Evolutionary conservation across 2,113 vertebrate genomes (phyloP).

Genomic region (Xenopus borealis): DNA sequence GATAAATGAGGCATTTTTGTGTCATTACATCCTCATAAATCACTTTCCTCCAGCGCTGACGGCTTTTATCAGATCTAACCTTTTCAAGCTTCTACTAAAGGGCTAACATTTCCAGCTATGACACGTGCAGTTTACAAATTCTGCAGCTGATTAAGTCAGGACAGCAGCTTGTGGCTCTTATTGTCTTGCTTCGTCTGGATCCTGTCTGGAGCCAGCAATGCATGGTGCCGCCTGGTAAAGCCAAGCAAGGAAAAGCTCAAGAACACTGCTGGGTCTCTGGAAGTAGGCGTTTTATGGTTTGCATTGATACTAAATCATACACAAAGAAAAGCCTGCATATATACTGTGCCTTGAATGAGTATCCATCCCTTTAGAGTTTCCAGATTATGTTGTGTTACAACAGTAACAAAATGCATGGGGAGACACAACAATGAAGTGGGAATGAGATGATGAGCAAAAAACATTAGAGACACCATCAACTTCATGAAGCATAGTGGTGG

Average conservation of each 20-base stretch:
- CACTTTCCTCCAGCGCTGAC: slow-evolving; percentile 91
- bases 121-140: slow-evolving; percentile 94
- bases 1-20: slow-evolving; percentile 97
- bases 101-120: slow-evolving; percentile 96
- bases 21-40: slow-evolving; percentile 97
- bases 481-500: neutral
- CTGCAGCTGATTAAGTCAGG: slow-evolving; percentile 94
- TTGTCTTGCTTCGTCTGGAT: slow-evolving; percentile 27
- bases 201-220: slow-evolving; percentile 35
- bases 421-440: neutral
- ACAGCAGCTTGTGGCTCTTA: slow-evolving; percentile 30
- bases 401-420: too few species aligned
- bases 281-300: too few species aligned
- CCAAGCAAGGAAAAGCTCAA: slow-evolving; percentile 2
- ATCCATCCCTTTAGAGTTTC: too few species aligned
- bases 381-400: too few species aligned
- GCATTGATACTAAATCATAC: too few species aligned
- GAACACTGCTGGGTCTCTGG: neutral
- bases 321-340: too few species aligned
- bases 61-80: slow-evolving; percentile 99
- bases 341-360: too few species aligned
- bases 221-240: slow-evolving; percentile 28
- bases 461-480: neutral
- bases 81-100: slow-evolving; percentile 98
- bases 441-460: neutral